phyloP scores from a whole-genome alignment of 2,113 vertebrate species.

The Dolichotis patagonum region DNA sequence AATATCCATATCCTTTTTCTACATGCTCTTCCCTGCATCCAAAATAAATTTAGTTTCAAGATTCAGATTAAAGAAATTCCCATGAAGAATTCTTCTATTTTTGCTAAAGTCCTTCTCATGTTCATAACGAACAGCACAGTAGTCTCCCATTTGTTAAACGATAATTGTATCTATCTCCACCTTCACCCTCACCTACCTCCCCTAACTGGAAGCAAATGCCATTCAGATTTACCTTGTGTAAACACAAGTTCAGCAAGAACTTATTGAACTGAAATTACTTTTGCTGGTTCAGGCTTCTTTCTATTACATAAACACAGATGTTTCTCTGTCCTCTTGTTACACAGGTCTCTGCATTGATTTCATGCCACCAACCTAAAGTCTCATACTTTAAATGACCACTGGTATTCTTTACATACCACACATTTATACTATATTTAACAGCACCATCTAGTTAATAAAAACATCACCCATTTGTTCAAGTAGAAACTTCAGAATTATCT shows the following conservation, averaged over 20 bases:
- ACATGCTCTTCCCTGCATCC: rapidly evolving
- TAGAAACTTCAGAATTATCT: not conserved
- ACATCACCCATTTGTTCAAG: not conserved
- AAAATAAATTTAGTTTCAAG: not conserved
- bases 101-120: no score
- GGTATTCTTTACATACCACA: not conserved
- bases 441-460: not conserved
- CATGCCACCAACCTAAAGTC: not conserved
- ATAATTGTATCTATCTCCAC: not conserved
- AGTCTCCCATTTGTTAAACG: not conserved
- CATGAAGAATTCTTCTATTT: not conserved
- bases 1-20: not conserved
- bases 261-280: not conserved
- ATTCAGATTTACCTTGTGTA: not conserved
- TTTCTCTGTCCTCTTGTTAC: not conserved
- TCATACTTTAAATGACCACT: not conserved
- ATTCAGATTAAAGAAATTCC: not conserved
- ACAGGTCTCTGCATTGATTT: not conserved
- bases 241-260: not conserved
- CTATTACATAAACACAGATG: not conserved
- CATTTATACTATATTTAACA: not conserved
- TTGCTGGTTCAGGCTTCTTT: not conserved
- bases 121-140: not conserved
- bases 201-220: not conserved
- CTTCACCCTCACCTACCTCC: rapidly evolving